A percentile compares a stretch with the other conserved stretches of the same genome.
Evolutionary conservation across 1,140 invertebrate genomes (phyloP).

Genomic region (Hyphantria cunea): DNA sequence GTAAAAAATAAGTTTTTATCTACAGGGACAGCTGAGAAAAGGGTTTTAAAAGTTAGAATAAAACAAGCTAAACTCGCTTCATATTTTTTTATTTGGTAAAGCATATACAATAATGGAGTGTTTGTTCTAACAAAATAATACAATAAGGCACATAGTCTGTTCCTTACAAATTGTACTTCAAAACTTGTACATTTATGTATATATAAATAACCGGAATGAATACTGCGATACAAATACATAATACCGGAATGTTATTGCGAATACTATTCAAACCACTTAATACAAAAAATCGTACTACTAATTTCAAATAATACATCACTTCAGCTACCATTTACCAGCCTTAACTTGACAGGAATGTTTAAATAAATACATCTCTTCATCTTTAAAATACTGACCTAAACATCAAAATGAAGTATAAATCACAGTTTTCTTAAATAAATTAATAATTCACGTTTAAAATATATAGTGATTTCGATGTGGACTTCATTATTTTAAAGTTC

Average conservation of each 20-base stretch:
- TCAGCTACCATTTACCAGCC: slow-evolving; percentile 27
- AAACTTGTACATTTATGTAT: slow-evolving; percentile 29
- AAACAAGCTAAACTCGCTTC: slow-evolving; percentile 12
- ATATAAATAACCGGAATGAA: slow-evolving; percentile 22
- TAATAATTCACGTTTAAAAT: slow-evolving; percentile 15
- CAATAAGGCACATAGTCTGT: slow-evolving; percentile 23
- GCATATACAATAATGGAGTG: slow-evolving; percentile 30
- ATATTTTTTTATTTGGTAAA: slow-evolving; percentile 30
- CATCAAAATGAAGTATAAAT: slow-evolving; percentile 16
- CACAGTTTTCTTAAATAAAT: slow-evolving; percentile 26
- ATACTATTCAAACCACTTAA: slow-evolving; percentile 27
- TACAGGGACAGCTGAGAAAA: neutral
- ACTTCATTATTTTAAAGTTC: slow-evolving; percentile 15
- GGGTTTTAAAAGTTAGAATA: neutral
- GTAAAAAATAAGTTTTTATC: neutral
- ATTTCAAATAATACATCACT: slow-evolving; percentile 27
- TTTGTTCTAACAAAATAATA: slow-evolving; percentile 19
- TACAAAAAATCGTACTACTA: slow-evolving; percentile 4
- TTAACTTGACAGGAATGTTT: slow-evolving; percentile 28
- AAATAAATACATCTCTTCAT: slow-evolving; percentile 22
- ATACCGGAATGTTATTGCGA: slow-evolving; percentile 19
- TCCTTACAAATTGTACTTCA: slow-evolving; percentile 16
- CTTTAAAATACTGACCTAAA: slow-evolving; percentile 25
- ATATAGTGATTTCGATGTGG: slow-evolving; percentile 25
- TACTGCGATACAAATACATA: slow-evolving; percentile 9